Conservation (phyloP, 2,888 invertebrate species). For the Salticus scenicus region DNA sequence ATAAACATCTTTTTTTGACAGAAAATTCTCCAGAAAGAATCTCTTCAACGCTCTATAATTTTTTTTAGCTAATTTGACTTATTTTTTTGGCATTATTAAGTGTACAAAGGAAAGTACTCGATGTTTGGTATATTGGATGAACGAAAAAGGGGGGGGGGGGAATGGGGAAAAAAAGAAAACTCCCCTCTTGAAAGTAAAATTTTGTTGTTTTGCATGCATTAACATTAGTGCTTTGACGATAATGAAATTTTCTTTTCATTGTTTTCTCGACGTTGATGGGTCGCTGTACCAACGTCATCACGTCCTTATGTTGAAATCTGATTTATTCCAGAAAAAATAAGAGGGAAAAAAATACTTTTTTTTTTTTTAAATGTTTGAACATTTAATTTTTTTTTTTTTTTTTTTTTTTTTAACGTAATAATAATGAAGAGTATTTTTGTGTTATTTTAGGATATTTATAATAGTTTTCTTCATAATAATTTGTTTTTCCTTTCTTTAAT, state of each 20-base stretch:
- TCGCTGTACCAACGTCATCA: not conserved
- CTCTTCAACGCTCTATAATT: not conserved
- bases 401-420: not conserved
- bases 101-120: not conserved
- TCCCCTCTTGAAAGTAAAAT: not conserved
- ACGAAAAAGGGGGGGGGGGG: too few relatives aligned
- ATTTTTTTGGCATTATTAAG: not conserved
- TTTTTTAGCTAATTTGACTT: not conserved
- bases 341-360: not conserved
- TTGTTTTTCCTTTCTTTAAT: too few relatives aligned
- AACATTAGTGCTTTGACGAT: not conserved
- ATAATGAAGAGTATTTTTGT: too few relatives aligned
- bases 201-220: not conserved
- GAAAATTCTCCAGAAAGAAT: not conserved
- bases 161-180: not conserved
- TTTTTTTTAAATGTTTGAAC: not conserved
- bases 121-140: not conserved
- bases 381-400: not conserved
- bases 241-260: not conserved
- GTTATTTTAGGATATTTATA: too few relatives aligned
- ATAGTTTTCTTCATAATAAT: too few relatives aligned
- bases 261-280: not conserved
- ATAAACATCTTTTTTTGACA: too few relatives aligned
- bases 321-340: not conserved
- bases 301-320: not conserved